These are phyloP conservation scores for Rhodophaea formosa DNA, from an alignment of 2,888 invertebrate genomes.

Conservation along the genomic window DNA sequence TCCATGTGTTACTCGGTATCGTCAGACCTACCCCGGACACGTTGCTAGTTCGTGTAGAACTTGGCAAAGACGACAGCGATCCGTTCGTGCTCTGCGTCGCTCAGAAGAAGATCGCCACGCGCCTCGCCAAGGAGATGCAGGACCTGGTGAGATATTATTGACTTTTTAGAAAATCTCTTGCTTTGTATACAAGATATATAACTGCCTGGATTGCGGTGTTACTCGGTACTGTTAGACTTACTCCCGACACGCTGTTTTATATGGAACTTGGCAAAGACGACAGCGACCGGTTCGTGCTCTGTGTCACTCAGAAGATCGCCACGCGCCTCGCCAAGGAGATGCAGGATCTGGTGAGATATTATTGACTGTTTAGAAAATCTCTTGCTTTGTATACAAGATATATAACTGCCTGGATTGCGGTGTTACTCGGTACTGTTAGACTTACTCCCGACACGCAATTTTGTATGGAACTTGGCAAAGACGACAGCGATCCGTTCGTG, in stretches of 20 bases:
- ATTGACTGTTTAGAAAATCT: not conserved
- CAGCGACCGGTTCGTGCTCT: conserved; percentile 96
- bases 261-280: conserved; percentile 94
- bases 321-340: conserved; percentile 93
- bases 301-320: conserved; percentile 93
- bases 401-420: too few species aligned
- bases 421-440: conserved; percentile 90
- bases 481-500: conserved; percentile 96
- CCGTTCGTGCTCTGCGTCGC: conserved; percentile 96
- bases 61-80: conserved; percentile 95
- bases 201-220: too few species aligned
- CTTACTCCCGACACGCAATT: conserved; percentile 94
- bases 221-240: conserved; percentile 90
- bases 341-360: conserved; percentile 89
- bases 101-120: conserved; percentile 91
- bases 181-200: too few species aligned
- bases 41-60: conserved; percentile 90
- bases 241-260: conserved; percentile 92
- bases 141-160: conserved; percentile 85
- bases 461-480: conserved; percentile 91
- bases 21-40: conserved; percentile 94
- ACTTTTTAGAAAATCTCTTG: not conserved
- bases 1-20: conserved; percentile 90
- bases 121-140: conserved; percentile 94
- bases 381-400: too few species aligned